Conservation (phyloP, 2,113 vertebrate species). For the Bubo blakistoni region DNA sequence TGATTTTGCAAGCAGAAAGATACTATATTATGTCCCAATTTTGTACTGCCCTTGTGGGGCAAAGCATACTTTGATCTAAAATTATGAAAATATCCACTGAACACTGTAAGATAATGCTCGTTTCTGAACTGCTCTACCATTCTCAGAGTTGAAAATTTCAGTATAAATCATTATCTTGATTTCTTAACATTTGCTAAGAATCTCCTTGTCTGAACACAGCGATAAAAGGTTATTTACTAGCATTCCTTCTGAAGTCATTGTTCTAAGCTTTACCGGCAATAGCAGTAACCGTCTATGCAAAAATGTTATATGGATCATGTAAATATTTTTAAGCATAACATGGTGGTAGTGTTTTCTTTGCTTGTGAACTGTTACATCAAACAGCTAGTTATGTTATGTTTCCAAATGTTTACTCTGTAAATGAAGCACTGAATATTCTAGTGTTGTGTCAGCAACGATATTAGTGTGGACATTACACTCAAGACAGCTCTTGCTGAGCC, state of each 20-base stretch:
- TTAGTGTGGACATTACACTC: neutral
- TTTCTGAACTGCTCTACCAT: neutral
- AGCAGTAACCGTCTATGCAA: neutral
- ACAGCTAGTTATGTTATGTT: conserved; percentile 50
- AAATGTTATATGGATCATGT: conserved; percentile 13
- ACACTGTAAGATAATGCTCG: neutral
- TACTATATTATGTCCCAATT: neutral
- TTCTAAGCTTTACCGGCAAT: neutral
- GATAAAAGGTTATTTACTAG: conserved; percentile 3
- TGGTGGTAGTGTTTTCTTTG: conserved; percentile 37
- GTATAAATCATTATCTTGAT: neutral
- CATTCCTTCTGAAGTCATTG: conserved; percentile 6
- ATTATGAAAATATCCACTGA: neutral
- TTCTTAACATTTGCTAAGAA: neutral
- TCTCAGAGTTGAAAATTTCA: neutral
- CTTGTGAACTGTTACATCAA: conserved; percentile 52
- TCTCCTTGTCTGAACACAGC: neutral
- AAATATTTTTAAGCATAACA: conserved; percentile 66
- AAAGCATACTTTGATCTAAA: neutral
- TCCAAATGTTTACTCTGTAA: conserved; percentile 45
- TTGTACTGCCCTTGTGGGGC: neutral
- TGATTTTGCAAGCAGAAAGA: neutral
- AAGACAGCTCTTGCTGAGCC: neutral
- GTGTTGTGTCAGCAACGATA: neutral
- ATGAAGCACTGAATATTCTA: conserved; percentile 15